phyloP scores from a whole-genome alignment of 2,797 vertebrate genomes.

The Lagocephalus sceleratus region DNA sequence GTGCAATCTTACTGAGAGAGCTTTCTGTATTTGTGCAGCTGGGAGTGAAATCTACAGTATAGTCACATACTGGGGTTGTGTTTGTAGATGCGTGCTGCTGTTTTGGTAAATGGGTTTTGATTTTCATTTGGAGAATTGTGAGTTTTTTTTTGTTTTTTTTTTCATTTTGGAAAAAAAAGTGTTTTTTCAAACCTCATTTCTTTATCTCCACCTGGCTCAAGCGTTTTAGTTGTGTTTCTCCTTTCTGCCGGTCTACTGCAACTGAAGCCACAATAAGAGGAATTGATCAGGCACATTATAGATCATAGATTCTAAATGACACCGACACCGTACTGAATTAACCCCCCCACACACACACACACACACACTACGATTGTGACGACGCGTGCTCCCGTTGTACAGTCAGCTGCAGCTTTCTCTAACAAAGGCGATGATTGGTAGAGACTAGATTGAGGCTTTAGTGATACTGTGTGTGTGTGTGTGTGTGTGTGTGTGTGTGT shows the following conservation, averaged over 20 bases:
- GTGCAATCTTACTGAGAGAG: slow-evolving; percentile 47
- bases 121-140: no score
- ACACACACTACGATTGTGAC: no score
- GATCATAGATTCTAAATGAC: background rate
- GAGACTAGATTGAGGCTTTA: slow-evolving; percentile 21
- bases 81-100: background rate
- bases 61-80: slow-evolving; percentile 23
- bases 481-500: slow-evolving; percentile 19
- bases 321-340: background rate
- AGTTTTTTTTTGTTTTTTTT: no score
- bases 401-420: slow-evolving; percentile 36
- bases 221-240: background rate
- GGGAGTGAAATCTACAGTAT: slow-evolving; percentile 60
- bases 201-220: no score
- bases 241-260: no score
- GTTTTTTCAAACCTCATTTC: no score
- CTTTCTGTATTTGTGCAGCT: slow-evolving; percentile 69
- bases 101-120: no score
- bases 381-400: slow-evolving; percentile 2
- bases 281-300: no score
- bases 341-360: background rate
- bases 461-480: slow-evolving; percentile 33
- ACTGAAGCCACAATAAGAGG: no score
- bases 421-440: slow-evolving; percentile 39
- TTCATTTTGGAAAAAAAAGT: no score